phyloP scores from a whole-genome alignment of 2,888 invertebrate genomes.

The Herminia tarsipennalis region DNA sequence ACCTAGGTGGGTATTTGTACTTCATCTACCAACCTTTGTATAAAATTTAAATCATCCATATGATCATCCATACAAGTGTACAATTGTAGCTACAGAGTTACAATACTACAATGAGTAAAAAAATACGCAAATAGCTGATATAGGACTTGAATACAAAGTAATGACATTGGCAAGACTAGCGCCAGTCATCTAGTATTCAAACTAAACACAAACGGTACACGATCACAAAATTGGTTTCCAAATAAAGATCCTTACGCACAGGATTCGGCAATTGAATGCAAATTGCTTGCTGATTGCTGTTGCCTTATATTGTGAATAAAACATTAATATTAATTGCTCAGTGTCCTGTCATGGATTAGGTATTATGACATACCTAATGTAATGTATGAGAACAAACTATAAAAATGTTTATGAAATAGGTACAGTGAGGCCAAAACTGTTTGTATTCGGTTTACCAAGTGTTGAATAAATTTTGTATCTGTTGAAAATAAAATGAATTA shows the following conservation, averaged over 20 bases:
- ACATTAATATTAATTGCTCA: constrained; percentile 36
- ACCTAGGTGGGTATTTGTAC: no score
- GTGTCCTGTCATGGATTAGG: constrained; percentile 30
- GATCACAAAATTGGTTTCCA: constrained; percentile 22
- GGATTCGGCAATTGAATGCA: constrained; percentile 18
- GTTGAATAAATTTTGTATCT: no score
- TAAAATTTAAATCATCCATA: no score
- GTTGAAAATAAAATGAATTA: no score
- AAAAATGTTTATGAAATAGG: no score
- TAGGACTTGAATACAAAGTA: neutral
- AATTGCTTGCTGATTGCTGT: constrained; percentile 32
- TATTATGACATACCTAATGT: neutral
- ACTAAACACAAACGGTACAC: constrained; percentile 17
- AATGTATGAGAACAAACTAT: no score
- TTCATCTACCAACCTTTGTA: no score
- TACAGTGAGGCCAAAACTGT: no score
- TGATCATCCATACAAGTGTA: no score
- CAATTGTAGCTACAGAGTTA: neutral
- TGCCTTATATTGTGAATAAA: constrained; percentile 32
- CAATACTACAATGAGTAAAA: neutral
- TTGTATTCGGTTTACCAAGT: no score
- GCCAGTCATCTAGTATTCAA: constrained; percentile 3
- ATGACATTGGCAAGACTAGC: neutral
- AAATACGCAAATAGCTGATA: neutral
- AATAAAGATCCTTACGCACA: constrained; percentile 26